Evolutionary conservation across 2,888 invertebrate species (phyloP).

Genomic region (Himalopsyche kuldschensis): DNA sequence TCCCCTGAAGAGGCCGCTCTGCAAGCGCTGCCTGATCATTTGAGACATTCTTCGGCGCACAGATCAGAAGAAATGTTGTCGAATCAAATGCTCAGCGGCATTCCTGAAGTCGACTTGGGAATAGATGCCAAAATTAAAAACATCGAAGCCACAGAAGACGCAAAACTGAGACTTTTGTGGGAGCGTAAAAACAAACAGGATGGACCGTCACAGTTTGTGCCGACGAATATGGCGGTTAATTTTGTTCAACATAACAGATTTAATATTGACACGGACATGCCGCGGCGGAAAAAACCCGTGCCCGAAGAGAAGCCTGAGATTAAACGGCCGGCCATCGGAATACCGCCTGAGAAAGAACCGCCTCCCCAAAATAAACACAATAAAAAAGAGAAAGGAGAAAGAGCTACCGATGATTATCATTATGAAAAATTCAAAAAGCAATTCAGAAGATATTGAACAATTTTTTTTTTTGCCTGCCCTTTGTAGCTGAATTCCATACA

Average conservation of each 20-base stretch:
- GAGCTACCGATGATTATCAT: constrained; percentile 96
- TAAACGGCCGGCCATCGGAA: constrained; percentile 47
- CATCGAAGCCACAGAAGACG: constrained; percentile 98
- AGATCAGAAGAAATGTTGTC: constrained; percentile 98
- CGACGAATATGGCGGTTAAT: constrained; percentile 97
- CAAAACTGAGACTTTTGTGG: constrained; percentile 88
- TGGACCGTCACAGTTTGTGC: constrained; percentile 92
- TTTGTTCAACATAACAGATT: constrained; percentile 97
- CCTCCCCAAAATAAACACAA: constrained; percentile 56
- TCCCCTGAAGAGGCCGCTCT: constrained; percentile 90
- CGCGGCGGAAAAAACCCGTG: constrained; percentile 61
- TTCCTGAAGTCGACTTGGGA: constrained; percentile 99
- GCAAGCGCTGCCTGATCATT: constrained; percentile 84
- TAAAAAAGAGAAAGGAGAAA: constrained; percentile 75
- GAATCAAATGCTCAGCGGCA: constrained; percentile 99
- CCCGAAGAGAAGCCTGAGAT: constrained; percentile 58
- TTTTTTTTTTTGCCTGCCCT: background rate
- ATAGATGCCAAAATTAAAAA: constrained; percentile 98
- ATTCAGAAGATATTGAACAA: constrained; percentile 76
- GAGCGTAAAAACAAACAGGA: constrained; percentile 91
- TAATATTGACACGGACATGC: constrained; percentile 76
- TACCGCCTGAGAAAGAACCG: constrained; percentile 49
- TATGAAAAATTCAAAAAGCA: constrained; percentile 97
- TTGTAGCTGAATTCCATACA: too few relatives aligned
- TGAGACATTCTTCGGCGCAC: constrained; percentile 82